These are phyloP conservation scores for Tonatia bakeri DNA, from an alignment of 2,113 vertebrate genomes.

Conservation along the genomic window DNA sequence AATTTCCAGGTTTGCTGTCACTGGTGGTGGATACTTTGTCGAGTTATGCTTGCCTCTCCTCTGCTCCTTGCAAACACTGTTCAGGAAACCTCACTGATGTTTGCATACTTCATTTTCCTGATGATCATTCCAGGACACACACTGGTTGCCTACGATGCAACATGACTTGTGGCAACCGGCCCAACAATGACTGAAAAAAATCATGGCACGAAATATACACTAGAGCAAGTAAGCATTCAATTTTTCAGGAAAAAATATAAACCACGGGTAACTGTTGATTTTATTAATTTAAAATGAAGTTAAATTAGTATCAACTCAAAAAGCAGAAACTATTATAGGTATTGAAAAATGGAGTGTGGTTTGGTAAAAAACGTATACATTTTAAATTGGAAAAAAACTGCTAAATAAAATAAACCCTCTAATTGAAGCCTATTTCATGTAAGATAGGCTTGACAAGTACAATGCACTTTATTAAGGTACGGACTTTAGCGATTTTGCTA, in stretches of 20 bases:
- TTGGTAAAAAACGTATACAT: neutral
- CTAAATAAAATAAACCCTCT: neutral
- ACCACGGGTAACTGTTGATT: neutral
- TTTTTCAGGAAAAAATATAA: neutral
- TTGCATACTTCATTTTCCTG: neutral
- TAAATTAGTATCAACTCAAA: neutral
- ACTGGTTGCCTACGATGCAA: neutral
- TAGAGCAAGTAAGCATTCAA: neutral
- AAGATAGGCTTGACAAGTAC: neutral
- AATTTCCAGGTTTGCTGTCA: neutral
- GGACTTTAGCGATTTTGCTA: neutral
- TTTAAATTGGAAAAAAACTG: neutral
- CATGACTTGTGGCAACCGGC: neutral
- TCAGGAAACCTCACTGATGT: accelerated
- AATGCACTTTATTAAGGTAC: neutral
- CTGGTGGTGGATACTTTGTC: accelerated
- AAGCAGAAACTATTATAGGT: neutral
- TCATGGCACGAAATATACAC: neutral
- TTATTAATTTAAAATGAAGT: constrained; percentile 1
- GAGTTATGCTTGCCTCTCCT: neutral
- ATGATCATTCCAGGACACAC: neutral
- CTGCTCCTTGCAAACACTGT: neutral
- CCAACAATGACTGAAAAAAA: neutral
- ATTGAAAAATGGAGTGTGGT: neutral
- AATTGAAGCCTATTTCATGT: neutral